A percentile compares a stretch with the other conserved stretches of the same genome.
These are phyloP conservation scores for Congeria kusceri DNA, from an alignment of 2,888 invertebrate species.

Conservation along the genomic window DNA sequence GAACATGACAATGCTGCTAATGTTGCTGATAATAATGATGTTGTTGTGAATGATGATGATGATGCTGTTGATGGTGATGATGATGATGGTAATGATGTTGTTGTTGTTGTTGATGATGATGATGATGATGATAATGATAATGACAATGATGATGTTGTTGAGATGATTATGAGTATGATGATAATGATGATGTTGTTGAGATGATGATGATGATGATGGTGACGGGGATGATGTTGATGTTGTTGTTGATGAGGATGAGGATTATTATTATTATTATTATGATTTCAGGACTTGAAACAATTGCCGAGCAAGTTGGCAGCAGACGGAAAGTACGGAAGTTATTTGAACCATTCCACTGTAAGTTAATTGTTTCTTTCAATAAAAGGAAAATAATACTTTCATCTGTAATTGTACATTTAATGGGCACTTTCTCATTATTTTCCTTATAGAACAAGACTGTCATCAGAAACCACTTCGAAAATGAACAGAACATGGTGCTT, in stretches of 20 bases:
- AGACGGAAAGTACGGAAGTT: slow-evolving; percentile 58
- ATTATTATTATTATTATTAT: slow-evolving; percentile 6
- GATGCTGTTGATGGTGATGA: slow-evolving; percentile 4
- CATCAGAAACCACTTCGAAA: too few species aligned
- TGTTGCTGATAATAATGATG: slow-evolving; percentile 4
- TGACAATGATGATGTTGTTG: slow-evolving; percentile 10
- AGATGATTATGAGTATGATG: slow-evolving; percentile 1
- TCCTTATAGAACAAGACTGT: too few species aligned
- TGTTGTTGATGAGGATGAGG: neutral
- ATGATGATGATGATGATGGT: neutral
- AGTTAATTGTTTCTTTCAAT: slow-evolving; percentile 39
- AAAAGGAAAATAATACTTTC: too few species aligned
- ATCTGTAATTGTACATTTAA: too few species aligned
- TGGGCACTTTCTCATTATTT: too few species aligned
- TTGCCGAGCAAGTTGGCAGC: slow-evolving; percentile 74
- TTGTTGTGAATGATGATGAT: neutral
- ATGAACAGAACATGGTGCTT: too few species aligned
- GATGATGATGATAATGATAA: slow-evolving; percentile 10
- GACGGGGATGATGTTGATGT: neutral
- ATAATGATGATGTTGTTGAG: neutral
- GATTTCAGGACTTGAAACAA: slow-evolving; percentile 79
- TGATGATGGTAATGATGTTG: neutral
- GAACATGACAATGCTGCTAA: neutral
- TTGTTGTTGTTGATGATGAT: neutral
- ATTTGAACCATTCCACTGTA: slow-evolving; percentile 74